Base-by-base conservation (phyloP, 2,797 vertebrate species). In the Muscicapa striata region DNA sequence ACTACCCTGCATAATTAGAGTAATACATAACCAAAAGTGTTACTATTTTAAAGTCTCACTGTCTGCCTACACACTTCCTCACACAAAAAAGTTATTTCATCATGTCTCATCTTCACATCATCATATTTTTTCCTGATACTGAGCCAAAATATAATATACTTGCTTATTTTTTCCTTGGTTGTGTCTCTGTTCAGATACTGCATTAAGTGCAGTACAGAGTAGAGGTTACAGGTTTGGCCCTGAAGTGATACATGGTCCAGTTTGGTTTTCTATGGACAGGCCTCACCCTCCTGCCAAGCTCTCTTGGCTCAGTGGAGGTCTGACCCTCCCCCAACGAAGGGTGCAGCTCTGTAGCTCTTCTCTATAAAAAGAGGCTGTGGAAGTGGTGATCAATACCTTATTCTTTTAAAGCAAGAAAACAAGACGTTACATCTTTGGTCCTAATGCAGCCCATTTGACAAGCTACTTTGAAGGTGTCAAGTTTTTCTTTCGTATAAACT, bases 331-430 rank as follows among this genome's bases (percentile, higher is more conserved):
- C 9, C 57, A 63, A 0, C 9, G 58, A 86, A 36, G 30, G 46
- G 24, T 43, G 59, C 48, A 70, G 46, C 54, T 49, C 22, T 61
- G 38, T 36, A 76, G 51, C 51, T 84, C 82, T 84, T 73, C 38
- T 57, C 34, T 61, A 23, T 26, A 63, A 75, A 82, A n/a, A 89
- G 38, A 85, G 36, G 18, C 82, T 90, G 64, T 85, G 38, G 58
- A 89, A 89, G 73, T 49, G 26, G n/a, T 59, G 32, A 64, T 89
- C 66, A 80, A 88, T 80, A 68, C 41, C 58, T 54, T 81, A 92
- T 75, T 80, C 32, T 49, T 91, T 95, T 90, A 92, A 96, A 95
- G 73, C 88, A 94, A 96, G 63, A 96, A 95, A 94, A 86, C 40
- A 89, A 95, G 70, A 94, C 16, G 0, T 90, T 58, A 32, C 32